Percentiles rank a stretch among this genome's conserved stretches.
Evolutionary conservation across 2,797 vertebrate genomes (phyloP).

Genomic region (Florisuga fusca): DNA sequence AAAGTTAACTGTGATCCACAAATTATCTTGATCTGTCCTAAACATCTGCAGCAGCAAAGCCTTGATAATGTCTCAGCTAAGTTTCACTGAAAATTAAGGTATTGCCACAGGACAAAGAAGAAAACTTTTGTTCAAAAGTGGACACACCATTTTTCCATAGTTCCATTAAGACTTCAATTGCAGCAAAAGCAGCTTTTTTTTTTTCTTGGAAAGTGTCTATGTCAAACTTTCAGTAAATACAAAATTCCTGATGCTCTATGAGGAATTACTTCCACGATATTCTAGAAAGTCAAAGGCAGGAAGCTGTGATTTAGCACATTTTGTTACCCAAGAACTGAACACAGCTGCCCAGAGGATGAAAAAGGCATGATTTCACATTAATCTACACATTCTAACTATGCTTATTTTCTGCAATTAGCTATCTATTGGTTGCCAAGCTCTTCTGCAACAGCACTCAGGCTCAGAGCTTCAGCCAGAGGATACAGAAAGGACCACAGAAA

Average conservation of each 20-base stretch:
- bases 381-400: fast-evolving
- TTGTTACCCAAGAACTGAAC: not conserved
- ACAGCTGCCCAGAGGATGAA: not conserved
- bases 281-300: not conserved
- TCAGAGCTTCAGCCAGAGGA: not conserved
- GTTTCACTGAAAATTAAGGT: not conserved
- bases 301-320: not conserved
- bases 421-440: not conserved
- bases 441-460: fast-evolving
- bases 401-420: not conserved
- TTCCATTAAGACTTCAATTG: not conserved
- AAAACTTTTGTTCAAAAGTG: not conserved
- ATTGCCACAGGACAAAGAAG: not conserved
- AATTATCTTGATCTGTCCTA: not conserved
- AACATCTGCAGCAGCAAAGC: not conserved
- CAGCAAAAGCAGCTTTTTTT: not conserved
- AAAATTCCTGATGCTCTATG: not conserved
- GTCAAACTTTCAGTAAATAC: not conserved
- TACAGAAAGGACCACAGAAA: not conserved
- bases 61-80: not conserved
- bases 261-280: not conserved
- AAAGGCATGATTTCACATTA: not conserved
- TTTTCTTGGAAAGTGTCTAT: not conserved
- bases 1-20: not conserved
- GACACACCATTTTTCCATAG: not conserved